Evolutionary conservation across 1,140 invertebrate genomes (phyloP).

Genomic region (Drosophila dunni): DNA sequence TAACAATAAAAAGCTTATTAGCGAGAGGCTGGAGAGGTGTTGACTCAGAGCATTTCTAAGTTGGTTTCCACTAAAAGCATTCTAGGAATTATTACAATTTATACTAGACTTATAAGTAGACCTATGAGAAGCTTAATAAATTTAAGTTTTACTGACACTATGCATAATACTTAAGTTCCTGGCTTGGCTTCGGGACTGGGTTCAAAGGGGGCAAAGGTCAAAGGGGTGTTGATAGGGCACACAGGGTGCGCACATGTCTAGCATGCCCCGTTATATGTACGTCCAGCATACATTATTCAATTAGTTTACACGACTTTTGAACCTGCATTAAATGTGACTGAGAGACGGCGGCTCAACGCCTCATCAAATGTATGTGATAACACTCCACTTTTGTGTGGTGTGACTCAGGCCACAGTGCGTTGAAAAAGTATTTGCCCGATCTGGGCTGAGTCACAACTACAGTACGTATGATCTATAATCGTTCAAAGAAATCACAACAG

Average conservation of each 20-base stretch:
- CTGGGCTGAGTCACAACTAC: slow-evolving; percentile 15
- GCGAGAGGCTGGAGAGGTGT: not conserved
- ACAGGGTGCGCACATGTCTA: not conserved
- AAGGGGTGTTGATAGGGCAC: not conserved
- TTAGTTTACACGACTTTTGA: slow-evolving; percentile 41
- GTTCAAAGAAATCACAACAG: not conserved
- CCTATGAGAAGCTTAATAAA: slow-evolving; percentile 9
- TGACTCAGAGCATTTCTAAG: slow-evolving; percentile 26
- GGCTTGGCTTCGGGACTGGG: not conserved
- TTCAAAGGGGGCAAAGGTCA: not conserved
- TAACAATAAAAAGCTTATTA: slow-evolving; percentile 1
- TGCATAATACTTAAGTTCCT: slow-evolving; percentile 18
- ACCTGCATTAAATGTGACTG: slow-evolving; percentile 22
- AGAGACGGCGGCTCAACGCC: slow-evolving; percentile 10
- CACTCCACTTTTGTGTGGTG: slow-evolving; percentile 5
- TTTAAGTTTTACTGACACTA: slow-evolving; percentile 13
- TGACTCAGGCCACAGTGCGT: slow-evolving; percentile 23
- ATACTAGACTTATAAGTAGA: slow-evolving; percentile 1
- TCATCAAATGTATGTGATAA: slow-evolving; percentile 31
- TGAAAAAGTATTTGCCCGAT: not conserved
- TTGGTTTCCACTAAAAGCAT: not conserved
- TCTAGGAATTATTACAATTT: not conserved
- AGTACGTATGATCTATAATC: slow-evolving; percentile 3
- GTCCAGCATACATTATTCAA: slow-evolving; percentile 34
- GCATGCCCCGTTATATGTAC: not conserved